These are phyloP conservation scores for Mesoclemmys tuberculata DNA, from an alignment of 2,113 vertebrate genomes.

Conservation along the genomic window DNA sequence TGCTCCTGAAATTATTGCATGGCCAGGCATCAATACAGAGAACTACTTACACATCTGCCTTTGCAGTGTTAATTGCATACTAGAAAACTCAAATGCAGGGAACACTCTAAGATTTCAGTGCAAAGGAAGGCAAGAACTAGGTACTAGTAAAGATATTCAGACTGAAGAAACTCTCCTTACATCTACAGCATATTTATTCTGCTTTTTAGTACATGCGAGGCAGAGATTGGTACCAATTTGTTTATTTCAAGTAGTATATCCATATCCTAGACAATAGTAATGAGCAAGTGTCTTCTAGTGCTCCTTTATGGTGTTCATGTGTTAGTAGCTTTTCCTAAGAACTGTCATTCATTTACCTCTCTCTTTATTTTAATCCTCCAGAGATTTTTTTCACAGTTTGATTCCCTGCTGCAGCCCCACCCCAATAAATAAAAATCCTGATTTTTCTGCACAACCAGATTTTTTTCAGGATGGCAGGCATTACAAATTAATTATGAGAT, in stretches of 20 bases:
- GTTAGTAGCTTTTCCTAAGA: neutral
- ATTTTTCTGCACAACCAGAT: neutral
- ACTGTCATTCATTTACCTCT: neutral
- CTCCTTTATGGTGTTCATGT: neutral
- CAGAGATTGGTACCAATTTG: neutral
- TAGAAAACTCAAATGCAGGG: neutral
- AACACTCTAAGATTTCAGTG: neutral
- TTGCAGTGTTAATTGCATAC: neutral
- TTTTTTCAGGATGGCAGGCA: neutral
- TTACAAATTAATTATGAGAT: neutral
- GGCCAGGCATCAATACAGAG: neutral
- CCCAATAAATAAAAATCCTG: too few relatives aligned
- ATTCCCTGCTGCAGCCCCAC: neutral
- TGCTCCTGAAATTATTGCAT: neutral
- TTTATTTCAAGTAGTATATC: neutral
- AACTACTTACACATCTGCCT: neutral
- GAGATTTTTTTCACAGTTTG: neutral
- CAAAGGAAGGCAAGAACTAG: neutral
- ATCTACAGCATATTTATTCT: neutral
- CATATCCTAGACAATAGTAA: neutral
- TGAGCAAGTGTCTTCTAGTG: neutral
- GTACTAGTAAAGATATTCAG: neutral
- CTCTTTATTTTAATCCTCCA: neutral
- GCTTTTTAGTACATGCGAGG: rapidly evolving
- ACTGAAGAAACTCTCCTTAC: neutral